Base-by-base conservation (phyloP, 2,797 vertebrate species). In the Muraenolepis orangiensis region DNA sequence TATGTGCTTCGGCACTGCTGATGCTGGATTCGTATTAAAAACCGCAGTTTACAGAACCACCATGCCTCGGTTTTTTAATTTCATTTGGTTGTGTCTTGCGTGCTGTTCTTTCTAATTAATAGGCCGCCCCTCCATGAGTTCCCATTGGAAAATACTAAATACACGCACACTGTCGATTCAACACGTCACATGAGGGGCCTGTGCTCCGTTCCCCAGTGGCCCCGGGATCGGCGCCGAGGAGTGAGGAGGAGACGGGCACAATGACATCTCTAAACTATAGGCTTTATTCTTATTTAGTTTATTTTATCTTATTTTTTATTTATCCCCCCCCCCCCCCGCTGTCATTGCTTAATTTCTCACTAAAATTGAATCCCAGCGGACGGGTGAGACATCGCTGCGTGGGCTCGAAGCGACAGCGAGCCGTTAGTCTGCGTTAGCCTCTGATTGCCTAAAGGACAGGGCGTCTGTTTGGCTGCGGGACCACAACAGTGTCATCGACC, bases 1-100 rank as follows among this genome's bases (percentile, higher is more conserved):
- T n/a, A n/a, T 83, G 87, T 91, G 89, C 84, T 70, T 80, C 83
- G 82, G 84, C 87, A 87, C 90, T 90, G 87, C 85, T 84, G 81
- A 90, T 90, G 89, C 88, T 91, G 85, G 89, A 89, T 87, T 91
- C 83, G 79, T 88, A 92, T 92, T 93, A 93, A 92, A 93, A 79
- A n/a, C n/a, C 80, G 77, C 29, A 87, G 57, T 91, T 92, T 89
- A 90, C 89, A 90, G 61, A 67, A 85, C 66, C 23, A 72, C 26
- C 71, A 2, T 69, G 71, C 66, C 66, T 79, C 46, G 6, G 70
- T 23, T n/a, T n/a, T n/a, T n/a, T n/a, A n/a, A n/a, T n/a, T 77
- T n/a, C 29, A 66, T 80, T 30, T 64, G n/a, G 26, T 64, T n/a
- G 26, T 74, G 18, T 36, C 26, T 14, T 70, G 74, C 36, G 81